Base-by-base conservation (phyloP, 1,140 invertebrate species). In the Epicauta chinensis region DNA sequence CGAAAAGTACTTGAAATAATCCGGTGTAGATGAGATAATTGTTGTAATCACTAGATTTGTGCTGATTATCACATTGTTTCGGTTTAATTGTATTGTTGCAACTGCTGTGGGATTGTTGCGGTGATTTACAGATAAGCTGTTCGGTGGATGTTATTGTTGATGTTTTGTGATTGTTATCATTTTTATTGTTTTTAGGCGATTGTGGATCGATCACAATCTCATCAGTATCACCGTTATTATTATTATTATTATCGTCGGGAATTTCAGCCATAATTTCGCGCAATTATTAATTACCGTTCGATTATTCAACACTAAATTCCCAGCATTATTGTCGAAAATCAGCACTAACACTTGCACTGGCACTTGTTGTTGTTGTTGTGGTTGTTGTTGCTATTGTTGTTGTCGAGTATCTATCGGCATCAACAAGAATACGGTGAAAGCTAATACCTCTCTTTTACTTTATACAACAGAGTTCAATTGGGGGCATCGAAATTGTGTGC, bases 111-210 rank as follows among this genome's bases (percentile, higher is more conserved):
- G 74, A 66, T 34, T 61, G 69, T 52, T 73, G 72, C 2, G 76
- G 77, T 0, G 74, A 69, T 56, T 78, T 77, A 59, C 74, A 75
- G 34, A 79, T 78, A 31, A 79, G 53, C 45, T 75, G 75, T 56
- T 78, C 75, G 0, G 75, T 77, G 15, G 77, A 79, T 69, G 64
- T 36, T 58, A 67, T 70, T 9, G 65, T 65, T 10, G 64, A 66
- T 16, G 66, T 55, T 3, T 31, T 39, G 30, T 57, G 59, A 49
- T 62, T 62, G n/a, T 64, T 54, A 16, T 43, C 23, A 31, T 57
- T 44, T 16, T 46, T 42, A 7, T 54, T 46, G 30, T 45, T 46
- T 14, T 42, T 44, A 5, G n/a, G 5, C 15, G 17, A 13, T 39
- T 10, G 14, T 15, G n/a, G n/a, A n/a, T 23, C 14, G n/a, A 12